Evolutionary conservation across 1,140 invertebrate species (phyloP).

Genomic region (Frieseomelitta varia): DNA sequence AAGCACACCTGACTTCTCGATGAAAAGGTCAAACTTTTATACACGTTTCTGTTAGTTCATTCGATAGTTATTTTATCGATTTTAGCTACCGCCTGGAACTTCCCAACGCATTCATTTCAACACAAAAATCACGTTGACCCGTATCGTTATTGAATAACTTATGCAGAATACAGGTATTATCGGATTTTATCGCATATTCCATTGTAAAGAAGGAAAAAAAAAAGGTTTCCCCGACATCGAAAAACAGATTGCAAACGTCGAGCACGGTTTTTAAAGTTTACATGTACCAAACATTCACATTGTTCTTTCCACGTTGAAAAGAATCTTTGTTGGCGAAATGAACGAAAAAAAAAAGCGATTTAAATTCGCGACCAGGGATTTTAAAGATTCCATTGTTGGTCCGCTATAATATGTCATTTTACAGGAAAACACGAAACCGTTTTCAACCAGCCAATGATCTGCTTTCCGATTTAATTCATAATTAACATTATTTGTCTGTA

Average conservation of each 20-base stretch:
- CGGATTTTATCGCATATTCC: neutral
- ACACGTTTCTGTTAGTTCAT: neutral
- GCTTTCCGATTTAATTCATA: neutral
- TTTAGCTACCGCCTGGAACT: neutral
- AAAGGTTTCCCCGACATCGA: neutral
- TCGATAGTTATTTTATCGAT: slow-evolving; percentile 24
- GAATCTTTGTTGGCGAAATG: neutral
- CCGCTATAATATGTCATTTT: neutral
- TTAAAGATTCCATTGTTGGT: slow-evolving; percentile 21
- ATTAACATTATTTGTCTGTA: neutral
- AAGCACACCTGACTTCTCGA: neutral
- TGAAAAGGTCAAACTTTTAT: slow-evolving; percentile 9
- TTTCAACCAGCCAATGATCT: neutral
- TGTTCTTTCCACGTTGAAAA: neutral
- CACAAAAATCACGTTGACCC: neutral
- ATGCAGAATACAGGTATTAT: neutral
- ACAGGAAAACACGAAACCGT: neutral
- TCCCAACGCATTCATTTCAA: neutral
- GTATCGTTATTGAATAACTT: neutral
- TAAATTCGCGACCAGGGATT: neutral
- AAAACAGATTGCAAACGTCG: neutral
- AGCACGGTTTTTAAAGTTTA: neutral
- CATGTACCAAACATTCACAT: neutral
- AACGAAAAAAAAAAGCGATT: slow-evolving; percentile 1
- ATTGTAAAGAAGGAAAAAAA: neutral